phyloP scores from a whole-genome alignment of 1,140 invertebrate species.

The Ooceraea biroi region DNA sequence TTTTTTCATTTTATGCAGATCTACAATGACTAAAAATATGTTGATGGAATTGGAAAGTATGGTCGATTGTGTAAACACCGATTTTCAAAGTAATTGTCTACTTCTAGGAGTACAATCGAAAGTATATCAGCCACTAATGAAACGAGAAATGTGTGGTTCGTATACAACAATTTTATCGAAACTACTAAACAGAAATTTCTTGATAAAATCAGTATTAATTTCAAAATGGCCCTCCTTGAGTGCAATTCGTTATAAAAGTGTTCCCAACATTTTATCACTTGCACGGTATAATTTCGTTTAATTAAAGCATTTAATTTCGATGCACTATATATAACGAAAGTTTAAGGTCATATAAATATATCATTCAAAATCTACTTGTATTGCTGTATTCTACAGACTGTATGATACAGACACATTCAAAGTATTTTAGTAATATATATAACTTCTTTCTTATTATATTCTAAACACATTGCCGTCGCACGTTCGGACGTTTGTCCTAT shows the following conservation, averaged over 20 bases:
- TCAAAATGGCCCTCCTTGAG: not conserved
- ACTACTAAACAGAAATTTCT: constrained; percentile 1
- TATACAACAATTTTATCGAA: constrained; percentile 67
- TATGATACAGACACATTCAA: constrained; percentile 45
- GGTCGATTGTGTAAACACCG: constrained; percentile 67
- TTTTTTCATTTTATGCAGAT: constrained; percentile 85
- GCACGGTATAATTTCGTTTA: not conserved
- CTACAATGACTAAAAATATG: constrained; percentile 91
- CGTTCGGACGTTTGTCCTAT: constrained; percentile 18
- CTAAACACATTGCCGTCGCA: not conserved
- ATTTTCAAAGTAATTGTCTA: constrained; percentile 88
- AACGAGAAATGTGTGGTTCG: constrained; percentile 91
- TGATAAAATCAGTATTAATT: not conserved
- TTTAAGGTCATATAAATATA: constrained; percentile 8
- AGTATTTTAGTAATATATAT: constrained; percentile 46
- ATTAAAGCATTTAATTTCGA: constrained; percentile 4
- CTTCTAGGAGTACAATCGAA: constrained; percentile 90
- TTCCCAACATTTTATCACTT: constrained; percentile 12
- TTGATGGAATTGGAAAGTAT: constrained; percentile 87
- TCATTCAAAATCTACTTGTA: constrained; percentile 25
- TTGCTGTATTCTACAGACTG: constrained; percentile 36
- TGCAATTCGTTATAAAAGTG: not conserved
- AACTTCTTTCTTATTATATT: constrained; percentile 29
- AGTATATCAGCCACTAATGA: constrained; percentile 91
- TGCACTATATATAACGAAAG: not conserved